Evolutionary conservation across 2,113 vertebrate species (phyloP).

Genomic region (Cheirogaleus medius): DNA sequence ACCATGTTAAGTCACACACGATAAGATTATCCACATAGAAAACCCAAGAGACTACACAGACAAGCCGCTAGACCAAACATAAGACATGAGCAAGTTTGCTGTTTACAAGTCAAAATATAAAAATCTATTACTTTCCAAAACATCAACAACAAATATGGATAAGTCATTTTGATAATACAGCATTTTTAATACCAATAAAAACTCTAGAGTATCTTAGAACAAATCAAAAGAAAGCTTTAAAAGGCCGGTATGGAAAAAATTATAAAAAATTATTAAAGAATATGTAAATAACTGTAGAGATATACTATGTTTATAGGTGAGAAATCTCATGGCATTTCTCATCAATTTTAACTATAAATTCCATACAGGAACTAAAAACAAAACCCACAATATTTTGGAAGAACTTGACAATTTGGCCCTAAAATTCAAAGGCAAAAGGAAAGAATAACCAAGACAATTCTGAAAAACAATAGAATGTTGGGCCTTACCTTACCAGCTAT

Average conservation of each 20-base stretch:
- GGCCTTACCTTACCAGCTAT: not conserved
- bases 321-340: not conserved
- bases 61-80: not conserved
- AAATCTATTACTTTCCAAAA: not conserved
- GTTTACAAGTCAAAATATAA: not conserved
- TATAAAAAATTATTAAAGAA: not conserved
- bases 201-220: not conserved
- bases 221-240: constrained; percentile 14
- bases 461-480: not conserved
- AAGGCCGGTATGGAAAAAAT: not conserved
- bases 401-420: not conserved
- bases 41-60: not conserved
- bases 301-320: not conserved
- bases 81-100: not conserved
- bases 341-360: constrained; percentile 1
- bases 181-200: not conserved
- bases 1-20: not conserved
- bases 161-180: not conserved
- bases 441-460: not conserved
- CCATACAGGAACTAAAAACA: not conserved
- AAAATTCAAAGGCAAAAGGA: not conserved
- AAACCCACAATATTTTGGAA: not conserved
- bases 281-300: not conserved
- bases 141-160: not conserved
- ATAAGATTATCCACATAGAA: not conserved